Evolutionary conservation across 2,797 vertebrate species (phyloP).

Genomic region (Pseudomugil tenellus): DNA sequence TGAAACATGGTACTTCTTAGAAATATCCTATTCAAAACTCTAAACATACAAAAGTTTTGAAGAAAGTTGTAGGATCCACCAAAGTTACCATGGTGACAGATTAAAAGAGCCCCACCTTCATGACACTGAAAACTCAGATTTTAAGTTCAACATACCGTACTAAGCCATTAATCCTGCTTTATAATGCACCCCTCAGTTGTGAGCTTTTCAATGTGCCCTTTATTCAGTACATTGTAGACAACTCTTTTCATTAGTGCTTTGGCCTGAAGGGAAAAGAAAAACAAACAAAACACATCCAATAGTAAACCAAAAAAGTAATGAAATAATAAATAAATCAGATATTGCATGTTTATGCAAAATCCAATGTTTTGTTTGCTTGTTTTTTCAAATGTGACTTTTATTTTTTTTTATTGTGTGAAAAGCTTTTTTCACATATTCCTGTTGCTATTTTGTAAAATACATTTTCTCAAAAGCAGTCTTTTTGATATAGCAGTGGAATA

Average conservation of each 20-base stretch:
- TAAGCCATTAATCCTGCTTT: constrained; percentile 6
- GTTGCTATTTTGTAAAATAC: too few relatives aligned
- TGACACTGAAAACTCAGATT: background rate
- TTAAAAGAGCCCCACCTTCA: constrained; percentile 3
- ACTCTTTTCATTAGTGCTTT: background rate
- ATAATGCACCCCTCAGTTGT: background rate
- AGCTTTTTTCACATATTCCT: too few relatives aligned
- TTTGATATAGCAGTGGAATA: too few relatives aligned
- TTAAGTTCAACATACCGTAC: constrained; percentile 3
- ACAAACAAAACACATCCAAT: background rate
- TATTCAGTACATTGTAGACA: background rate
- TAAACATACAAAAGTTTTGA: background rate
- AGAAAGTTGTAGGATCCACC: background rate
- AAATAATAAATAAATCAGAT: background rate
- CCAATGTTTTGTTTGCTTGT: too few relatives aligned
- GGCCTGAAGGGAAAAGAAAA: background rate
- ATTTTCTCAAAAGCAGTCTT: too few relatives aligned
- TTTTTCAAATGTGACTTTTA: too few relatives aligned
- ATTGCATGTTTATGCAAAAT: too few relatives aligned
- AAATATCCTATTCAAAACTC: background rate
- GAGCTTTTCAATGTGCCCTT: background rate
- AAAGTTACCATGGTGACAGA: background rate
- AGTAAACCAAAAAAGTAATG: background rate
- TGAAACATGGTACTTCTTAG: background rate
- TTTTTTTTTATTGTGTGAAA: too few relatives aligned